phyloP scores from a whole-genome alignment of 2,888 invertebrate genomes.

The Odontothrips loti region DNA sequence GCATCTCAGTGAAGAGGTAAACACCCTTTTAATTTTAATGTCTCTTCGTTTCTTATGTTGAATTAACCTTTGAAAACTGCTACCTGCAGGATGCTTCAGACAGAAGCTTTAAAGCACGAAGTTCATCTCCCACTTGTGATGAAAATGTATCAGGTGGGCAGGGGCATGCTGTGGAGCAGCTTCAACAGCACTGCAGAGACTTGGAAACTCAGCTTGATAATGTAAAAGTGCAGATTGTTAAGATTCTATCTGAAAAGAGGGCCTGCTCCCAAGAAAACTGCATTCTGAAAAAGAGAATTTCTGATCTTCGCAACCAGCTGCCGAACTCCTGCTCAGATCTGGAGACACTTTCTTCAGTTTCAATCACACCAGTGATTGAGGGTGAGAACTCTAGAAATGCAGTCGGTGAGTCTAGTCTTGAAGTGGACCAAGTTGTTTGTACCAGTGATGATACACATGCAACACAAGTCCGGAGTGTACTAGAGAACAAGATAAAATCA shows the following conservation, averaged over 20 bases:
- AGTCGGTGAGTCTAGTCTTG: not conserved
- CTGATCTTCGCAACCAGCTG: slow-evolving; percentile 34
- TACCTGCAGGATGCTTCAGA: not conserved
- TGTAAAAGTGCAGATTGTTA: slow-evolving; percentile 43
- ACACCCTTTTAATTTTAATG: not conserved
- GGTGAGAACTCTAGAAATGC: not conserved
- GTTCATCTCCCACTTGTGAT: not conserved
- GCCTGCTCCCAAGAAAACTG: slow-evolving; percentile 44
- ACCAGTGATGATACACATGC: not conserved
- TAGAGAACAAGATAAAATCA: not conserved
- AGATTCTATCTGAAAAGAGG: slow-evolving; percentile 42
- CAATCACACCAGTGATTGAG: not conserved
- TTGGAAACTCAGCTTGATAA: slow-evolving; percentile 41
- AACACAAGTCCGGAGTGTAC: not conserved
- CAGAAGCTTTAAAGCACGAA: not conserved
- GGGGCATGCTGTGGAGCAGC: slow-evolving; percentile 35
- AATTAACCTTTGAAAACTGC: not conserved
- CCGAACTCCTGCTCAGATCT: not conserved
- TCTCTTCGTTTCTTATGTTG: not conserved
- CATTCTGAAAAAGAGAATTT: slow-evolving; percentile 42
- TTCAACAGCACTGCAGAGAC: slow-evolving; percentile 41
- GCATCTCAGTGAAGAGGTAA: not conserved
- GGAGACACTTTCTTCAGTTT: not conserved
- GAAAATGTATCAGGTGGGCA: not conserved
- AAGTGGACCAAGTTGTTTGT: not conserved